Evolutionary conservation across 1,140 invertebrate species (phyloP).

Genomic region (Drosophila pseudoobscura): DNA sequence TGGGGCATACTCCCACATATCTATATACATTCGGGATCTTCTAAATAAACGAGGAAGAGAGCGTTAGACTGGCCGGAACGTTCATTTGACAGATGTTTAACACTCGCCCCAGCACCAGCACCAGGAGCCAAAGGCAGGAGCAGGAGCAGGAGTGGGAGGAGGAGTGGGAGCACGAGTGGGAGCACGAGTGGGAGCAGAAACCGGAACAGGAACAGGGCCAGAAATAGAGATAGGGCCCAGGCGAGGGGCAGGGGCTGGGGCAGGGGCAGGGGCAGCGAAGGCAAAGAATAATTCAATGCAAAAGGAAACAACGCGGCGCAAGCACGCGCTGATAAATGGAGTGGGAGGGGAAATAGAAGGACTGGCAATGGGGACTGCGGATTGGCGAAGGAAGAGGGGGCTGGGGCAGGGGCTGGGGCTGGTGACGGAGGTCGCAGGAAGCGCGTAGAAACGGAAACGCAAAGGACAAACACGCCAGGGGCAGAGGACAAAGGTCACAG

Average conservation of each 20-base stretch:
- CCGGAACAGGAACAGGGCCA: too few species aligned
- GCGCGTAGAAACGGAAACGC: slow-evolving; percentile 43
- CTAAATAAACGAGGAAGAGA: too few species aligned
- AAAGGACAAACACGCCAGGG: slow-evolving; percentile 73
- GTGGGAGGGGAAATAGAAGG: not conserved
- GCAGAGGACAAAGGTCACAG: slow-evolving; percentile 74
- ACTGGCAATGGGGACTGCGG: not conserved
- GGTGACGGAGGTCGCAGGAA: slow-evolving; percentile 11
- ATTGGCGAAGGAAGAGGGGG: too few species aligned
- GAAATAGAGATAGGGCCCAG: not conserved
- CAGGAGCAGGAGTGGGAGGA: not conserved
- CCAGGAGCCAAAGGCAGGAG: slow-evolving; percentile 17
- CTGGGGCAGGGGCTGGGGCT: too few species aligned
- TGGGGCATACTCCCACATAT: too few species aligned
- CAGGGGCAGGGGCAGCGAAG: slow-evolving; percentile 1
- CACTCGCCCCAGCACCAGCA: slow-evolving; percentile 39
- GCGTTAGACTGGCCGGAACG: too few species aligned
- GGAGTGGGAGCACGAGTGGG: too few species aligned
- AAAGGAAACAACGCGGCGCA: slow-evolving; percentile 35
- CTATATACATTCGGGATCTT: too few species aligned
- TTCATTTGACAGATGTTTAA: slow-evolving; percentile 47
- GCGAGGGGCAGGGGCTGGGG: not conserved
- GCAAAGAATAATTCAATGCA: slow-evolving; percentile 39
- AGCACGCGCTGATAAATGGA: slow-evolving; percentile 38
- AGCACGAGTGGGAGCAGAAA: not conserved